Conservation (phyloP, 2,888 invertebrate genomes). For the Spisula solida region DNA sequence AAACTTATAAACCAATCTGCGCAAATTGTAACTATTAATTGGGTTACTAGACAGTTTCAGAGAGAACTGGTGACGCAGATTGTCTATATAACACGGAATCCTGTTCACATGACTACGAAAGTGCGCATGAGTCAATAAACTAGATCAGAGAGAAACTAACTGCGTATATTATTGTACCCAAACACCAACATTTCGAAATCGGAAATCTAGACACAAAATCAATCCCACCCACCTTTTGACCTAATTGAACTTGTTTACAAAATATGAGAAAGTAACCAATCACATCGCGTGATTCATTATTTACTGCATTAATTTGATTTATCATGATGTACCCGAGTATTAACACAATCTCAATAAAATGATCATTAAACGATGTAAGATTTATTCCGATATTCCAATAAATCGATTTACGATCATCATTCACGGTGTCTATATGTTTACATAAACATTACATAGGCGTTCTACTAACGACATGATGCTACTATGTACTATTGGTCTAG, state of each 20-base stretch:
- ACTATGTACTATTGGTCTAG: neutral
- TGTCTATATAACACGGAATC: neutral
- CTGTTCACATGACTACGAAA: neutral
- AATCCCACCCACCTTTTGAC: neutral
- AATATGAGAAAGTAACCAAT: neutral
- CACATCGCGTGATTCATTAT: neutral
- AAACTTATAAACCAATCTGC: no score
- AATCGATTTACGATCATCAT: neutral
- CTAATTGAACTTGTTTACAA: slow-evolving; percentile 13
- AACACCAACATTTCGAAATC: slow-evolving; percentile 10
- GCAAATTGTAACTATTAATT: no score
- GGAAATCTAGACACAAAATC: neutral
- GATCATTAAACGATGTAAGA: neutral
- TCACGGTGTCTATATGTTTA: neutral
- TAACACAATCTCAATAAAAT: neutral
- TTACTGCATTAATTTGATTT: neutral
- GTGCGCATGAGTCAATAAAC: neutral
- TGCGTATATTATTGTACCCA: neutral
- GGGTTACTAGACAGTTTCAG: no score
- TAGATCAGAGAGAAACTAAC: neutral
- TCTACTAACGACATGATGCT: neutral
- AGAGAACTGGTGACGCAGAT: neutral
- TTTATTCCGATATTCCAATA: neutral
- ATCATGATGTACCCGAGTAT: neutral
- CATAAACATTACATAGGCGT: neutral